Conservation (phyloP, 2,797 vertebrate species). For the Percopsis omiscomaycus region DNA sequence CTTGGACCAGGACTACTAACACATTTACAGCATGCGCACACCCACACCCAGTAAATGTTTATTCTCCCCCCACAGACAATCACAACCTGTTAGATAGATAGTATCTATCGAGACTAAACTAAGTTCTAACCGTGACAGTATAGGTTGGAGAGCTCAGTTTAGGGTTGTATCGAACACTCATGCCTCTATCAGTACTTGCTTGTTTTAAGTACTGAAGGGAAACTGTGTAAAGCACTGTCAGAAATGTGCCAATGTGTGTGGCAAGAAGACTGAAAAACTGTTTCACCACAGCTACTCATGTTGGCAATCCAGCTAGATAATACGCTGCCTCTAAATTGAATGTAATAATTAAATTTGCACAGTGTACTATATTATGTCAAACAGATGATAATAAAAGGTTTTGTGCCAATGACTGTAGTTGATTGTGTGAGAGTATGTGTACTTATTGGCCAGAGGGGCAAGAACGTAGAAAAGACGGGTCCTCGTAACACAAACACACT, state of each 20-base stretch:
- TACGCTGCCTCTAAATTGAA: slow-evolving; percentile 43
- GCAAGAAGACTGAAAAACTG: slow-evolving; percentile 11
- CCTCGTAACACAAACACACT: not conserved
- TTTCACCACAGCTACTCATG: not conserved
- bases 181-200: not conserved
- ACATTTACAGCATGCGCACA: slow-evolving; percentile 34
- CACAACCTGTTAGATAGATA: slow-evolving; percentile 5
- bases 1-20: slow-evolving; percentile 80
- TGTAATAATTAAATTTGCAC: slow-evolving; percentile 56
- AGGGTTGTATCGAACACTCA: slow-evolving; percentile 10
- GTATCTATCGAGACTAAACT: not conserved
- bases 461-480: no score
- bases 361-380: slow-evolving; percentile 36
- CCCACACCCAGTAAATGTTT: slow-evolving; percentile 12
- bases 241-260: slow-evolving; percentile 3
- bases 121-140: not conserved
- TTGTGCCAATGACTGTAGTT: slow-evolving; percentile 17
- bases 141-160: slow-evolving; percentile 8
- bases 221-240: slow-evolving; percentile 6
- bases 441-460: not conserved
- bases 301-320: slow-evolving; percentile 17
- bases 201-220: not conserved
- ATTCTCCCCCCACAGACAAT: slow-evolving; percentile 20
- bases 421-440: not conserved
- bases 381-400: slow-evolving; percentile 58